Percentiles rank a stretch among this genome's conserved stretches.
Conservation (phyloP, 2,113 vertebrate species). For the Psophia crepitans region DNA sequence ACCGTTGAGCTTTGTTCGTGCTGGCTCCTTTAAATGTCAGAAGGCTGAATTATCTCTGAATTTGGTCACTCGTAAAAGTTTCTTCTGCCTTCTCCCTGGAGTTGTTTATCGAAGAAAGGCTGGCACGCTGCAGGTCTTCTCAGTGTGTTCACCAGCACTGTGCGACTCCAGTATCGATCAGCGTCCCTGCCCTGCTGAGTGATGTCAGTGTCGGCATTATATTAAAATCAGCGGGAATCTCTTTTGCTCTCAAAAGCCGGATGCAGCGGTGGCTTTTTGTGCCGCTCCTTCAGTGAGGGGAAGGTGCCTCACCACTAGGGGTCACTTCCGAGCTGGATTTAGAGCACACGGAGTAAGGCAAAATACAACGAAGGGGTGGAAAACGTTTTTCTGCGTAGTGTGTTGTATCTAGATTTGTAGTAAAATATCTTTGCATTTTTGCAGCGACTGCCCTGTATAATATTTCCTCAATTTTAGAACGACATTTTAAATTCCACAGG, state of each 20-base stretch:
- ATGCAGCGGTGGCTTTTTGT: background rate
- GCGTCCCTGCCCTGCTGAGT: background rate
- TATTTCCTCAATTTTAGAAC: background rate
- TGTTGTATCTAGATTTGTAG: background rate
- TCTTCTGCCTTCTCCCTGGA: background rate
- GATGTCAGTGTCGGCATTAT: rapidly evolving
- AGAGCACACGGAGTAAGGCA: background rate
- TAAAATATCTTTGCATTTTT: background rate
- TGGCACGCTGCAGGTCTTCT: background rate
- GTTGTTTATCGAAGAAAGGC: background rate
- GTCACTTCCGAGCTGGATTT: constrained; percentile 67
- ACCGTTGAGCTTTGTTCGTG: background rate
- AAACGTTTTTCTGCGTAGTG: background rate
- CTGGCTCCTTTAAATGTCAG: background rate
- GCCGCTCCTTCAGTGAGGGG: background rate
- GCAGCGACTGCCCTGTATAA: background rate
- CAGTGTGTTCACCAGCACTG: background rate
- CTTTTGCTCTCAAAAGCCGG: background rate
- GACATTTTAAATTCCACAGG: background rate
- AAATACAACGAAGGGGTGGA: background rate
- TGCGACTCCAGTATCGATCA: background rate
- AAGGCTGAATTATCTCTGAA: background rate
- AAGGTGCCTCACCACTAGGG: constrained; percentile 42
- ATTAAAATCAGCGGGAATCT: background rate
- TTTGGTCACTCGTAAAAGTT: background rate